These are phyloP conservation scores for Cariama cristata DNA, from an alignment of 2,113 vertebrate genomes.

Conservation along the genomic window DNA sequence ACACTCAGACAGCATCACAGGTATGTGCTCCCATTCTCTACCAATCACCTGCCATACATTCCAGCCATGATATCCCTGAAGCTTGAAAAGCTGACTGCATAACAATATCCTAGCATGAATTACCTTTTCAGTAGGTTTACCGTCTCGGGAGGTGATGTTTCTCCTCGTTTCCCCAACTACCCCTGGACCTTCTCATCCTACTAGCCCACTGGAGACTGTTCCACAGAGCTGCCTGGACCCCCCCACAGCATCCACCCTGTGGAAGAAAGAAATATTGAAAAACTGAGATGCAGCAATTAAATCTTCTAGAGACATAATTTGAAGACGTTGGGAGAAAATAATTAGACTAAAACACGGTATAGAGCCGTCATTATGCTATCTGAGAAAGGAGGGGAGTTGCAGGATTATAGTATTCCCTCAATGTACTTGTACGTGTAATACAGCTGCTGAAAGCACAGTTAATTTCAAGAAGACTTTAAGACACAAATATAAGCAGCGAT, in stretches of 20 bases:
- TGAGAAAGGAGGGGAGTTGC: not conserved
- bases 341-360: not conserved
- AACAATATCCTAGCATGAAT: not conserved
- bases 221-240: constrained; percentile 20
- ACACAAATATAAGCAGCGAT: not conserved
- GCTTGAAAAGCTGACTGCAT: not conserved
- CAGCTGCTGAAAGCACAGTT: not conserved
- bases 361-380: not conserved
- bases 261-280: constrained; percentile 42
- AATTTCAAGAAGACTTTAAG: not conserved
- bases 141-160: constrained; percentile 1
- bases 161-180: not conserved
- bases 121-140: constrained; percentile 46
- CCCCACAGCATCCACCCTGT: constrained; percentile 26
- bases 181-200: constrained; percentile 44
- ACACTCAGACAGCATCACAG: not conserved
- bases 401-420: not conserved
- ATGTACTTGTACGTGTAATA: not conserved
- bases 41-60: not conserved
- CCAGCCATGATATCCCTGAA: not conserved
- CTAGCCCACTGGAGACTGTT: constrained; percentile 18
- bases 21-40: not conserved
- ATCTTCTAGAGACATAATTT: not conserved
- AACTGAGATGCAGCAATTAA: not conserved
- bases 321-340: not conserved